Evolutionary conservation across 2,888 invertebrate species (phyloP), one percentile per base, ranked within the genome.

Genomic region (Rugalucina vietnamica): DNA sequence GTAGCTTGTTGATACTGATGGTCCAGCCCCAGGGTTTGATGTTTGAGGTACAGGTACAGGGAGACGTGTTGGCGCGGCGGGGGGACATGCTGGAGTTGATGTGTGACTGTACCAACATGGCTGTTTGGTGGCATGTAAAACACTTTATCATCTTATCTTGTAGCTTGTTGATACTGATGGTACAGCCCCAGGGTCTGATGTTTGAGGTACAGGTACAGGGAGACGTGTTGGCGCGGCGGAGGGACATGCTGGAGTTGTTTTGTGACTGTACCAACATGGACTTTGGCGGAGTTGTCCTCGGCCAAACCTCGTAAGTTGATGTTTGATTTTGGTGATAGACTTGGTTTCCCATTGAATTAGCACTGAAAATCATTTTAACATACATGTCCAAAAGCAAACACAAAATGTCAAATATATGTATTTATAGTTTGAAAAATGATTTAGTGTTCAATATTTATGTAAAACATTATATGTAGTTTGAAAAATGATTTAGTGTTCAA

Each of bases 241-340:
- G 34, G 21, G 37, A 36, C 5, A n/a, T 54, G 18, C 77, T 37
- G 12, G 76, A 73, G 12, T 32, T 91, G 5, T 84, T 92, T n/a
- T 88, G 91, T 85, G 90, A 92, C 86, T 89, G 88, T 76, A 87
- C 89, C 21, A 85, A 85, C 57, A 74, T 93, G 50, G 85, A 90
- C 39, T 93, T 91, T 88, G 92, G 92, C 34, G 93, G 93, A 1
- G 90, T 93, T n/a, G 81, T 90, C 18, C 36, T 93, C 2, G 92
- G 92, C 1, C 89, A 89, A 74, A 77, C 90, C 36, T 76, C 87
- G 93, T 93, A 85, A 89, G 92, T 83, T 36, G n/a, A n/a, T n/a
- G n/a, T n/a, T n/a, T n/a, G n/a, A n/a, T n/a, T n/a, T n/a, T n/a
- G n/a, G n/a, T n/a, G n/a, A n/a, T n/a, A n/a, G n/a, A n/a, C n/a